Evolutionary conservation across 2,113 vertebrate genomes (phyloP), one percentile per base, ranked within the genome.

Genomic region (Sebastes fasciatus): DNA sequence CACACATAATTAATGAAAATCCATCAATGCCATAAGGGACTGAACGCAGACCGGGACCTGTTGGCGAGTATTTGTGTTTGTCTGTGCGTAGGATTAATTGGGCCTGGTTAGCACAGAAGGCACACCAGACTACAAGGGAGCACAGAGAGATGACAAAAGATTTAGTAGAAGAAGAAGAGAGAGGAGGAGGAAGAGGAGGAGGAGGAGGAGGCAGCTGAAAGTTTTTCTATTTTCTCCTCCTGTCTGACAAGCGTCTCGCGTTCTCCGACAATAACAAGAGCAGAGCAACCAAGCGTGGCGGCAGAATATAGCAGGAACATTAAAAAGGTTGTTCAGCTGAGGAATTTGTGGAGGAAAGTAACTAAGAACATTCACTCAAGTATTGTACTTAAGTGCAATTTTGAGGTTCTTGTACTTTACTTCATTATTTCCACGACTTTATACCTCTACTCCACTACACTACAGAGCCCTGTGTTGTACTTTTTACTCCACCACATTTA

Each of bases 141-240:
- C 16, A 14, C 49, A 74, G 69, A 62, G 52, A 84, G 58, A 80
- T 58, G 80, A 82, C 64, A 84, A 83, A 72, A 84, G 43, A 83
- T 26, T 40, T 72, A 82, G 40, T 4, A 0, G n/a, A 45, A 51
- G 52, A 61, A 62, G 52, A 70, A 73, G 3, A 43, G n/a, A 40
- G 34, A 46, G 12, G 21, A 63, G 57, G 45, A 65, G 54, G 63
- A 57, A 63, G 66, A 64, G 26, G 66, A 46, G 12, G 21, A 63
- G 57, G 45, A 65, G 54, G 63, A 57, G 66, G 66, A 64, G 26
- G 66, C 1, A 23, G 80, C 64, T 67, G 66, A 57, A 80, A 43
- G 71, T 82, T 84, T 72, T 52, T 77, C 74, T 75, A 55, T 79
- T 86, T 85, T 86, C 70, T 66, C 63, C 69, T 74, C 61, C 82